A percentile compares a stretch with the other conserved stretches of the same genome.
phyloP scores from a whole-genome alignment of 1,140 invertebrate species.

The Chrysomallon squamiferum region DNA sequence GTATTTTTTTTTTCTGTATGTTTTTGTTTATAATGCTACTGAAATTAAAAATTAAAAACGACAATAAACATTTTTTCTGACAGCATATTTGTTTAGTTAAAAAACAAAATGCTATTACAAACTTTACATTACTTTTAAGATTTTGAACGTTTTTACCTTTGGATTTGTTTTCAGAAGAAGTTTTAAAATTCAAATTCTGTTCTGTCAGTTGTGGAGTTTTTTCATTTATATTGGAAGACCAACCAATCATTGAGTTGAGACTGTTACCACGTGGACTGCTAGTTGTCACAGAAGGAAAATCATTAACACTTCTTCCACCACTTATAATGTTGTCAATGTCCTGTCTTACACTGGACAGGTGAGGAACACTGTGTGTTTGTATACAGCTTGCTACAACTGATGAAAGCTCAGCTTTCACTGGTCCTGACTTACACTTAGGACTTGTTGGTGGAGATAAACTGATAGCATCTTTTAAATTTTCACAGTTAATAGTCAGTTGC shows the following conservation, averaged over 20 bases:
- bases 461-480: background rate
- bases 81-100: too few relatives aligned
- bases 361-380: too few relatives aligned
- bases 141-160: too few relatives aligned
- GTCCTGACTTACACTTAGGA: constrained; percentile 15
- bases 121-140: too few relatives aligned
- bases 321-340: too few relatives aligned
- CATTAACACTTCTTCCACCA: background rate
- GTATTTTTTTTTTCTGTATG: too few relatives aligned
- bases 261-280: constrained; percentile 69
- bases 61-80: too few relatives aligned
- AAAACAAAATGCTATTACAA: too few relatives aligned
- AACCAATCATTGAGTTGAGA: constrained; percentile 70
- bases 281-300: background rate
- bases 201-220: background rate
- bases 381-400: constrained; percentile 21
- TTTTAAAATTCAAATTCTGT: background rate
- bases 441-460: background rate
- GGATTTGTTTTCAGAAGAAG: background rate
- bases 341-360: too few relatives aligned
- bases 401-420: constrained; percentile 28
- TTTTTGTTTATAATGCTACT: too few relatives aligned
- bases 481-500: too few relatives aligned
- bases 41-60: too few relatives aligned
- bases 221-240: constrained; percentile 67